These are phyloP conservation scores for Tinea trinotella DNA, from an alignment of 2,888 invertebrate species.

Conservation along the genomic window DNA sequence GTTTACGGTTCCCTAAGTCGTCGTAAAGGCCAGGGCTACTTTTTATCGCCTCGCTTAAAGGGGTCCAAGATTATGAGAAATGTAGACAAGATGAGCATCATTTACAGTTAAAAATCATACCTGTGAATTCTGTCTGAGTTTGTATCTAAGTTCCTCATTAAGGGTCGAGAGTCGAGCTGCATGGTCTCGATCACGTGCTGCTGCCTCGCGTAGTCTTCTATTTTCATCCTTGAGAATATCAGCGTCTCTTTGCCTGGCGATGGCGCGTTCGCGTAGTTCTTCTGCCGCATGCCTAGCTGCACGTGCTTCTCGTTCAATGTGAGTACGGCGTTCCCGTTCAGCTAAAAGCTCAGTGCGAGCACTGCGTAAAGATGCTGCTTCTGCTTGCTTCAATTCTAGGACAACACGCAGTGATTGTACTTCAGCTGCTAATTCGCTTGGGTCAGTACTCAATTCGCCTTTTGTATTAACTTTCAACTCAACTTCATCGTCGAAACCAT, in stretches of 20 bases:
- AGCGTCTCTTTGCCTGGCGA: constrained; percentile 82
- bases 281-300: constrained; percentile 87
- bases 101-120: constrained; percentile 50
- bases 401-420: constrained; percentile 85
- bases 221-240: constrained; percentile 72
- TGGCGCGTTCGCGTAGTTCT: constrained; percentile 86
- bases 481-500: constrained; percentile 26
- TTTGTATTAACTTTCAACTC: constrained; percentile 45
- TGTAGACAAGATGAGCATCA: background rate
- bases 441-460: constrained; percentile 60
- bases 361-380: constrained; percentile 83
- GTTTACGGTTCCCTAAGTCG: no score
- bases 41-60: no score
- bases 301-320: constrained; percentile 81
- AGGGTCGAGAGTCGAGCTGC: constrained; percentile 84
- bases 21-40: no score
- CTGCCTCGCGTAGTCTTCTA: constrained; percentile 79
- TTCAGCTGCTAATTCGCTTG: constrained; percentile 61
- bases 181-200: constrained; percentile 83
- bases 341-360: constrained; percentile 78
- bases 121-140: constrained; percentile 86
- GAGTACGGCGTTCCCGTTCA: constrained; percentile 82
- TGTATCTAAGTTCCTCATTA: constrained; percentile 92
- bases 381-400: constrained; percentile 88
- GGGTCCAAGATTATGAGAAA: no score